A percentile compares a stretch with the other conserved stretches of the same genome.
phyloP scores from a whole-genome alignment of 2,888 invertebrate genomes.

The Eupithecia vulgata region DNA sequence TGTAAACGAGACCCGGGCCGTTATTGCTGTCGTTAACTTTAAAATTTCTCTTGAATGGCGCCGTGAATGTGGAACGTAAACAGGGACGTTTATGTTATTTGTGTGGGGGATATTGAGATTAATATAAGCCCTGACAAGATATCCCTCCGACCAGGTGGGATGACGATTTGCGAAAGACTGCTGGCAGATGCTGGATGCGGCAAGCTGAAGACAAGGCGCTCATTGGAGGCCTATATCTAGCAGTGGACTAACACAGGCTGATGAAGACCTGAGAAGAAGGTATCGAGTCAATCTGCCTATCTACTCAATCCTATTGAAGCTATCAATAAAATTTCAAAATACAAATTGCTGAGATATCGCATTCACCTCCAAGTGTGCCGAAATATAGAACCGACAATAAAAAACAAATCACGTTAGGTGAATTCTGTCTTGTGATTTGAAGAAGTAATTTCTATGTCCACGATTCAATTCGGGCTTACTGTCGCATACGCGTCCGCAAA shows the following conservation, averaged over 20 bases:
- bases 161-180: too few species aligned
- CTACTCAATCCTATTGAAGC: neutral
- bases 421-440: too few species aligned
- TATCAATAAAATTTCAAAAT: neutral
- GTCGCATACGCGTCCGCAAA: too few species aligned
- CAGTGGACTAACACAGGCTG: too few species aligned
- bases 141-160: too few species aligned
- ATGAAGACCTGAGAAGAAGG: neutral
- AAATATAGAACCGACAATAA: neutral
- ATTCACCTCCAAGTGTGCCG: neutral
- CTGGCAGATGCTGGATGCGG: too few species aligned
- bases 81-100: constrained; percentile 70
- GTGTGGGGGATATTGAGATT: constrained; percentile 63
- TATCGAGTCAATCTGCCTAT: neutral
- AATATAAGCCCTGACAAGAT: constrained; percentile 46
- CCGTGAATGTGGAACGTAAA: constrained; percentile 67
- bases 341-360: neutral
- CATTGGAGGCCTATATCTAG: too few species aligned
- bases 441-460: too few species aligned
- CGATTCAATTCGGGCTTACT: too few species aligned
- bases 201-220: too few species aligned
- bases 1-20: constrained; percentile 70
- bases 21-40: constrained; percentile 76
- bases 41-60: constrained; percentile 73
- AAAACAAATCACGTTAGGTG: neutral